phyloP scores from a whole-genome alignment of 2,888 invertebrate genomes.

The Latrodectus elegans region DNA sequence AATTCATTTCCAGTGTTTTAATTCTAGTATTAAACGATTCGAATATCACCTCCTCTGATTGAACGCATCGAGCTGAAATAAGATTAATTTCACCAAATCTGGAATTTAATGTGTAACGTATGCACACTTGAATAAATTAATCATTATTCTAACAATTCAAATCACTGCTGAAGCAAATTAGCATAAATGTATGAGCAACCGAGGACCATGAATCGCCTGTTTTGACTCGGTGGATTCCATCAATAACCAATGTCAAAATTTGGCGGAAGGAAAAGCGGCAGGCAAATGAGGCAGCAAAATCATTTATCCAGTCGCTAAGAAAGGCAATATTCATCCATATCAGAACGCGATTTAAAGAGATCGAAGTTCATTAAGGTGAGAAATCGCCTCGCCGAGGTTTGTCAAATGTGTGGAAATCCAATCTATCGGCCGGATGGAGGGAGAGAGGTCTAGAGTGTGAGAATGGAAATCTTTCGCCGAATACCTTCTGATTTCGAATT shows the following conservation, averaged over 20 bases:
- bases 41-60: too few relatives aligned
- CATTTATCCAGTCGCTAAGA: constrained; percentile 3
- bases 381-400: constrained; percentile 39
- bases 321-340: constrained; percentile 5
- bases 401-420: constrained; percentile 55
- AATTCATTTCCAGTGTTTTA: too few relatives aligned
- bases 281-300: constrained; percentile 5
- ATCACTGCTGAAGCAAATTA: not conserved
- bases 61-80: not conserved
- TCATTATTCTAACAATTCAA: not conserved
- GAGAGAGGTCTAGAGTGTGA: not conserved
- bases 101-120: not conserved
- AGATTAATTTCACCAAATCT: not conserved
- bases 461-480: constrained; percentile 36
- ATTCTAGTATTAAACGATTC: too few relatives aligned
- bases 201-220: not conserved
- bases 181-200: not conserved
- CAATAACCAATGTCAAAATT: not conserved
- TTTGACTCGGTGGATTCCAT: not conserved
- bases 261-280: not conserved
- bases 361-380: constrained; percentile 55
- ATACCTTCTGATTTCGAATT: constrained; percentile 33
- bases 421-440: constrained; percentile 26
- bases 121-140: not conserved
- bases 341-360: constrained; percentile 9